Percentiles rank a stretch among this genome's conserved stretches.
phyloP scores from a whole-genome alignment of 2,113 vertebrate genomes.

The Peromyscus maniculatus region DNA sequence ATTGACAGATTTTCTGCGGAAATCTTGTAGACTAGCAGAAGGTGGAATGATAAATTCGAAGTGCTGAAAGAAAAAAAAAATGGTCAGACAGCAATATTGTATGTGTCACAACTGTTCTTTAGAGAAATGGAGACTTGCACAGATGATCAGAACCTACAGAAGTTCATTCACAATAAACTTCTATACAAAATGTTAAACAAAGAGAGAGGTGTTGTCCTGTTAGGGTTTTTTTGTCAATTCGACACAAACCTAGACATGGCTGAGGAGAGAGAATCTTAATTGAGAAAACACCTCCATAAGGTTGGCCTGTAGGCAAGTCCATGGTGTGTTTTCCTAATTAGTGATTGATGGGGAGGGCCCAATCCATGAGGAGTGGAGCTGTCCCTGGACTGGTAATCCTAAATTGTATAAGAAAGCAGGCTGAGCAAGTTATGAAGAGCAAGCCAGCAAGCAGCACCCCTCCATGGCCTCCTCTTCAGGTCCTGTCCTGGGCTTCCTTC shows the following conservation, averaged over 20 bases:
- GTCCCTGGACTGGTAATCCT: neutral
- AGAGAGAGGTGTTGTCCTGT: neutral
- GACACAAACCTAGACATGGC: neutral
- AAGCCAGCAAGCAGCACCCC: neutral
- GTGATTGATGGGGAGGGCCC: neutral
- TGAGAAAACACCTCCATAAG: neutral
- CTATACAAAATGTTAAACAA: neutral
- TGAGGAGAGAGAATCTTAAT: neutral
- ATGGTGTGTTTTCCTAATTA: neutral
- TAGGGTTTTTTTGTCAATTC: neutral
- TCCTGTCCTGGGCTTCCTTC: neutral
- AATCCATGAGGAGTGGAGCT: neutral
- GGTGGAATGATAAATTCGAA: neutral
- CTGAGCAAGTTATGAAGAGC: neutral
- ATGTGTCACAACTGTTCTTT: neutral
- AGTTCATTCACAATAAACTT: neutral
- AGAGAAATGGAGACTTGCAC: neutral
- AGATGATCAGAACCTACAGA: neutral
- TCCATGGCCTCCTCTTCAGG: neutral
- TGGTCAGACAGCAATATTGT: neutral
- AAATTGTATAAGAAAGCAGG: neutral
- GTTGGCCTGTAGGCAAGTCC: neutral
- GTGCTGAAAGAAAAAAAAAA: neutral
- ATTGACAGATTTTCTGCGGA: neutral
- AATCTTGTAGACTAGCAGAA: neutral